Conservation (phyloP, 2,797 vertebrate species). For the Pachyuromys duprasi region DNA sequence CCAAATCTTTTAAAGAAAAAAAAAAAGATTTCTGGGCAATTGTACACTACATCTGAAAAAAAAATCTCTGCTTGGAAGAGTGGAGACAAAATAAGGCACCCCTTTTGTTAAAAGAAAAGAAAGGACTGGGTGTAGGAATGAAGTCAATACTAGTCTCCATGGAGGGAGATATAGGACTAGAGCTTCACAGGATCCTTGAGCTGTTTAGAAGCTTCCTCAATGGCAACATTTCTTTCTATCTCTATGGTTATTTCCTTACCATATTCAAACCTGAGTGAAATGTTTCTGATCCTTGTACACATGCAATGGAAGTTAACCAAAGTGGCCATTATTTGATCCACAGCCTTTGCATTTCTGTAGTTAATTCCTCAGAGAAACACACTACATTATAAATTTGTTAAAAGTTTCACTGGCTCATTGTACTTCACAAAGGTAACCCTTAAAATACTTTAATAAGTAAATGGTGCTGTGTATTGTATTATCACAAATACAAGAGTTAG, state of each 20-base stretch:
- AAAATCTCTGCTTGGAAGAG: not conserved
- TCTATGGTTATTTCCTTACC: not conserved
- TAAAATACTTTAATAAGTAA: slow-evolving; percentile 4
- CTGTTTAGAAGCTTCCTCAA: not conserved
- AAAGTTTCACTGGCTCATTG: slow-evolving; percentile 54
- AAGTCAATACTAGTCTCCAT: not conserved
- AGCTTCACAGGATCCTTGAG: not conserved
- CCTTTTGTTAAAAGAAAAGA: not conserved
- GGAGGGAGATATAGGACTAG: not conserved
- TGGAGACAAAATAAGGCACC: not conserved
- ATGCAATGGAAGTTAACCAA: not conserved
- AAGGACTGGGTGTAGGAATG: not conserved
- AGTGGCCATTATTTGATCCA: not conserved
- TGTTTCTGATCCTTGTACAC: not conserved
- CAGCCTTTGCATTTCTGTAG: not conserved
- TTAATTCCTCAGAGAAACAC: not conserved
- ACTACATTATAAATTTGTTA: not conserved
- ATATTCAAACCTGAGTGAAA: not conserved
- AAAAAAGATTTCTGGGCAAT: not conserved
- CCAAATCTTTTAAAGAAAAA: not conserved
- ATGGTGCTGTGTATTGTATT: not conserved
- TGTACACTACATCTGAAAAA: not conserved
- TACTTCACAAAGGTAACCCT: slow-evolving; percentile 16
- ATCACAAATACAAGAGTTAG: not conserved
- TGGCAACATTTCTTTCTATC: not conserved